Evolutionary conservation across 1,140 invertebrate genomes (phyloP).

Genomic region (Nasonia longicornis): DNA sequence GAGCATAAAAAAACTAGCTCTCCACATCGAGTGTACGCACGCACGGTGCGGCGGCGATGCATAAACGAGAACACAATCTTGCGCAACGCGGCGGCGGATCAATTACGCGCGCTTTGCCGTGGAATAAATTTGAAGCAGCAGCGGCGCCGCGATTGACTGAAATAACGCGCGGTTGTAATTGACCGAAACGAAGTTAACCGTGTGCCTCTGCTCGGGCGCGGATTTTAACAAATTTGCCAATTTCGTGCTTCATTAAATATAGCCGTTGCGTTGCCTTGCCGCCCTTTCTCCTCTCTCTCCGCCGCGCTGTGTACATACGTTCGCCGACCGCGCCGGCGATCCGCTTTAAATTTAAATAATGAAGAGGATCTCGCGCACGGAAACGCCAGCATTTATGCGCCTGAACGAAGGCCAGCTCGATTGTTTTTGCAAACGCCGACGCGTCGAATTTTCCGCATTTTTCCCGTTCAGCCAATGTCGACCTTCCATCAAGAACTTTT

Average conservation of each 20-base stretch:
- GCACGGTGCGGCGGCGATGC: not conserved
- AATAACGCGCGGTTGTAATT: conserved; percentile 55
- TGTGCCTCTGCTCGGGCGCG: conserved; percentile 31
- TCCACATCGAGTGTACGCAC: not conserved
- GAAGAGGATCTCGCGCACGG: conserved; percentile 24
- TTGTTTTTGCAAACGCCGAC: not conserved
- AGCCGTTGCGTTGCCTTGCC: conserved; percentile 40
- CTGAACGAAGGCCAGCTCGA: not conserved
- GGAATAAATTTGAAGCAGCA: conserved; percentile 47
- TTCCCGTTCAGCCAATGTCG: not conserved
- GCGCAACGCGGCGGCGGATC: not conserved
- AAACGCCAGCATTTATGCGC: not conserved
- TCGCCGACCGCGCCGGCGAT: conserved; percentile 38
- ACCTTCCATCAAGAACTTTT: not conserved
- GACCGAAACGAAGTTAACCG: conserved; percentile 53
- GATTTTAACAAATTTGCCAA: conserved; percentile 62
- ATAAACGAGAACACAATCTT: not conserved
- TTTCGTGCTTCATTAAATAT: conserved; percentile 60
- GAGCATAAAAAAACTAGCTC: not conserved
- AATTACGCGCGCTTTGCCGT: conserved; percentile 34
- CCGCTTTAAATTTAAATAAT: conserved; percentile 51
- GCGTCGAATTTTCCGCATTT: too few relatives aligned
- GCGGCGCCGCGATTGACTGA: conserved; percentile 47
- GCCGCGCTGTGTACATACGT: conserved; percentile 22
- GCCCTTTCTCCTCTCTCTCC: not conserved